phyloP scores from a whole-genome alignment of 2,797 vertebrate genomes.

The Anguilla marmorata region DNA sequence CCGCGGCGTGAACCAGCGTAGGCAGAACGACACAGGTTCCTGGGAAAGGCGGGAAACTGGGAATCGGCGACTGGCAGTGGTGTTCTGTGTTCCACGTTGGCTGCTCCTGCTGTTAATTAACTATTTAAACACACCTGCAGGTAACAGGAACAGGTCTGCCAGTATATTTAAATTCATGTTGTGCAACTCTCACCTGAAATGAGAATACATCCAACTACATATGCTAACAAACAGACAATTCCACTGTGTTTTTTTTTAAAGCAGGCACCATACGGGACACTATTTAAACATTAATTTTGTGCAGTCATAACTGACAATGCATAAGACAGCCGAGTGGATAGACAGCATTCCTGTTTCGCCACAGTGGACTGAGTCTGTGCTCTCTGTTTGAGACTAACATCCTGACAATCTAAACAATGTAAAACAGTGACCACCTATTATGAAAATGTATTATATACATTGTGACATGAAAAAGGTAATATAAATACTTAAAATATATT shows the following conservation, averaged over 20 bases:
- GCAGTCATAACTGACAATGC: not conserved
- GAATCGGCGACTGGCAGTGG: not conserved
- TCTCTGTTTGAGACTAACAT: not conserved
- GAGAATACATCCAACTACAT: not conserved
- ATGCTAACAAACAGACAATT: not conserved
- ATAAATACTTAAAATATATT: too few species aligned
- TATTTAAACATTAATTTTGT: conserved; percentile 5
- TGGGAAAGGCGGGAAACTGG: not conserved
- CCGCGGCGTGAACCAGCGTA: not conserved
- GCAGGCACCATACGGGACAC: not conserved
- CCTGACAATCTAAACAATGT: conserved; percentile 2
- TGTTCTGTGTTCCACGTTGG: not conserved
- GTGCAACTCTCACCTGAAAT: not conserved
- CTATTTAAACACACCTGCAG: not conserved
- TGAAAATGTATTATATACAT: too few species aligned
- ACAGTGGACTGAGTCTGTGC: not conserved
- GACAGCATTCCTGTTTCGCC: not conserved
- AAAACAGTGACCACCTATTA: too few species aligned
- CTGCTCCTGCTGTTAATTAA: not conserved
- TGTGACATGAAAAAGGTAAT: too few species aligned
- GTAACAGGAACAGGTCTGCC: not conserved
- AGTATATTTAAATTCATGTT: not conserved
- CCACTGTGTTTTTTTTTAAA: not conserved
- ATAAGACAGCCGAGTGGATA: not conserved
- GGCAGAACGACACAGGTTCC: not conserved